Evolutionary conservation across 1,140 invertebrate genomes (phyloP).

Genomic region (Philotrypesis tridentata): DNA sequence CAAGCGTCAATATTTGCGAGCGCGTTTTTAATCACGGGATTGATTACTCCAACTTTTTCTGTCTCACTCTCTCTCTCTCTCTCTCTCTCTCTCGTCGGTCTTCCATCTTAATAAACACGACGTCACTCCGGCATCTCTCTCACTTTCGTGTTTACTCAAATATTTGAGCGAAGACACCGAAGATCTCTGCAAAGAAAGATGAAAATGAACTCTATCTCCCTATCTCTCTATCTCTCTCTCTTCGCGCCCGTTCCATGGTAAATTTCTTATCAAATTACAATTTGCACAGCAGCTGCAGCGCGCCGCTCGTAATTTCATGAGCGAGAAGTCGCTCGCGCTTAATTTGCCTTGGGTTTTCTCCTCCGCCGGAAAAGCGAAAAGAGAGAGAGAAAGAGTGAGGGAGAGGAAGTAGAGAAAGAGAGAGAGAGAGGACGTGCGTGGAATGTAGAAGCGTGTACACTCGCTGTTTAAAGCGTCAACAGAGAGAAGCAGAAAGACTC

Average conservation of each 20-base stretch:
- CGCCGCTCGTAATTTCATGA: slow-evolving; percentile 34
- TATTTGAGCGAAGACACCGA: slow-evolving; percentile 36
- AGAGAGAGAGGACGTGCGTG: slow-evolving; percentile 21
- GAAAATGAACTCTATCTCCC: slow-evolving; percentile 41
- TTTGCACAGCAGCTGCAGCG: slow-evolving; percentile 14
- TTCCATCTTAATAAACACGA: slow-evolving; percentile 34
- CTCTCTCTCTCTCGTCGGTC: neutral
- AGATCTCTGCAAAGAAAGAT: slow-evolving; percentile 2
- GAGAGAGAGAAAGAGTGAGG: neutral
- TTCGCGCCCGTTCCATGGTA: neutral
- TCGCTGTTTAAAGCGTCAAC: slow-evolving; percentile 8
- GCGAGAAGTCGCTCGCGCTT: slow-evolving; percentile 41
- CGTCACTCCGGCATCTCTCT: neutral
- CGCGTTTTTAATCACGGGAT: slow-evolving; percentile 41
- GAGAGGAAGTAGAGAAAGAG: neutral
- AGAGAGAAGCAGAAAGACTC: neutral
- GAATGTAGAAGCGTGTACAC: slow-evolving; percentile 22
- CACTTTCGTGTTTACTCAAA: slow-evolving; percentile 39
- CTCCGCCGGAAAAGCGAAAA: neutral
- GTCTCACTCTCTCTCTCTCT: too few relatives aligned
- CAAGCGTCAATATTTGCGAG: slow-evolving; percentile 43
- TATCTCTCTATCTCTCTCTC: too few relatives aligned
- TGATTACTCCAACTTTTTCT: slow-evolving; percentile 24
- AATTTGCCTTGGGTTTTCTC: slow-evolving; percentile 45
- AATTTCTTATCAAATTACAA: slow-evolving; percentile 49